Evolutionary conservation across 1,140 invertebrate genomes (phyloP).

Genomic region (Eulimnadia texana): DNA sequence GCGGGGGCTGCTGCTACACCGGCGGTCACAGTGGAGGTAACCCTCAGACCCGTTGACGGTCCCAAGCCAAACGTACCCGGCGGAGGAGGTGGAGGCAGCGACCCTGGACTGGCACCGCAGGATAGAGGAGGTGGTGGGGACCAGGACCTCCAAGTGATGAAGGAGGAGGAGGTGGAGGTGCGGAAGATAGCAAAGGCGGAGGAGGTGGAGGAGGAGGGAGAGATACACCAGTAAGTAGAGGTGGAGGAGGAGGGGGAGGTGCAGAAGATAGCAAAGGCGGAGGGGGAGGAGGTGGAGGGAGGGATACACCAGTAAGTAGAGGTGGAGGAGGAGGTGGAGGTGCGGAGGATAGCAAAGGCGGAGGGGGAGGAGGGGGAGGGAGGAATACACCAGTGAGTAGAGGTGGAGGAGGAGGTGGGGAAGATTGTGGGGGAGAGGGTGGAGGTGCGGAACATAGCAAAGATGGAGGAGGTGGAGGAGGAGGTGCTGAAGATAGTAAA

Average conservation of each 20-base stretch:
- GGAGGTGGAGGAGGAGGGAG: conserved; percentile 17
- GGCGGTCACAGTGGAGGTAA: background rate
- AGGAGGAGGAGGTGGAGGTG: conserved; percentile 19
- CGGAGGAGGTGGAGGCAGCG: conserved; percentile 15
- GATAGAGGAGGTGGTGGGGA: conserved; percentile 20
- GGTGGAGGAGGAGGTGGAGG: conserved; percentile 19
- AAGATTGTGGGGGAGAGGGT: conserved; percentile 16
- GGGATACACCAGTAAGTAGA: background rate
- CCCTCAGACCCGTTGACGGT: conserved; percentile 16
- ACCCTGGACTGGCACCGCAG: background rate
- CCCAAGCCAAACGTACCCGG: conserved; percentile 19
- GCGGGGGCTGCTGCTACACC: conserved; percentile 24
- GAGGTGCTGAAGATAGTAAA: conserved; percentile 14
- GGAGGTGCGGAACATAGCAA: conserved; percentile 19
- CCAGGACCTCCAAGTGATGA: conserved; percentile 18
- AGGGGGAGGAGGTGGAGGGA: conserved; percentile 21
- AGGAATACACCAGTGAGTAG: conserved; percentile 16
- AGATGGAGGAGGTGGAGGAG: conserved; percentile 19
- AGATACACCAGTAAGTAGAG: conserved; percentile 1
- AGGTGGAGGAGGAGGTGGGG: conserved; percentile 11
- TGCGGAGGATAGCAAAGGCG: conserved; percentile 17
- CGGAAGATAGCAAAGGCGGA: background rate
- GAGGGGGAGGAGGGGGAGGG: conserved; percentile 19
- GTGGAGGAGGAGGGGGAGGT: conserved; percentile 15
- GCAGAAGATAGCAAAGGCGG: conserved; percentile 7